Percentiles rank a stretch among this genome's conserved stretches.
These are phyloP conservation scores for Mesaphorura yosii DNA, from an alignment of 1,140 invertebrate genomes.

Conservation along the genomic window DNA sequence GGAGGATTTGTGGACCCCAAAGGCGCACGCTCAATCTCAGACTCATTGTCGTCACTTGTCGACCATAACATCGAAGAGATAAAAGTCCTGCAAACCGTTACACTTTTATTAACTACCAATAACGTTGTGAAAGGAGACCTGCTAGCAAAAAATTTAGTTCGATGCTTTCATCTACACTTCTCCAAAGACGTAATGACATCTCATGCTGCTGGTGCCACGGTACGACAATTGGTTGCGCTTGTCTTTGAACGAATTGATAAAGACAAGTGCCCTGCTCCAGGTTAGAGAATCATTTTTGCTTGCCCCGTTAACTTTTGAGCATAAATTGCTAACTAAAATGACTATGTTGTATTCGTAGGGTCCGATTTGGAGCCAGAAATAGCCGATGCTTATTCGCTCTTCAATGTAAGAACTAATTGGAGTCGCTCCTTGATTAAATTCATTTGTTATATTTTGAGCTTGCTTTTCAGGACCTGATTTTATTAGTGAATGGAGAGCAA, in stretches of 20 bases:
- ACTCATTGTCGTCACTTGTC: slow-evolving; percentile 85
- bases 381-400: slow-evolving; percentile 86
- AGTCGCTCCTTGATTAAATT: not conserved
- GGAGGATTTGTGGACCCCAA: slow-evolving; percentile 73
- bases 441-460: not conserved
- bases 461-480: slow-evolving; percentile 75
- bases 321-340: not conserved
- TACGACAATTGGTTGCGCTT: slow-evolving; percentile 86
- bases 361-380: slow-evolving; percentile 45
- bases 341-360: slow-evolving; percentile 11
- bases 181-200: slow-evolving; percentile 85
- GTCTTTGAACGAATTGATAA: slow-evolving; percentile 86
- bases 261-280: slow-evolving; percentile 33
- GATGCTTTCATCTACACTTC: slow-evolving; percentile 91
- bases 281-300: slow-evolving; percentile 10
- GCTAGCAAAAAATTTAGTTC: slow-evolving; percentile 84
- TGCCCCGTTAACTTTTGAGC: too few species aligned
- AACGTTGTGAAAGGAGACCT: slow-evolving; percentile 84
- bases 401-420: slow-evolving; percentile 44
- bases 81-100: slow-evolving; percentile 91
- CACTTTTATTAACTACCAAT: slow-evolving; percentile 84
- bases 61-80: slow-evolving; percentile 87
- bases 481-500: slow-evolving; percentile 90
- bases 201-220: slow-evolving; percentile 92
- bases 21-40: slow-evolving; percentile 81